Base-by-base conservation (phyloP, 1,140 invertebrate species). In the Leptinotarsa texana region DNA sequence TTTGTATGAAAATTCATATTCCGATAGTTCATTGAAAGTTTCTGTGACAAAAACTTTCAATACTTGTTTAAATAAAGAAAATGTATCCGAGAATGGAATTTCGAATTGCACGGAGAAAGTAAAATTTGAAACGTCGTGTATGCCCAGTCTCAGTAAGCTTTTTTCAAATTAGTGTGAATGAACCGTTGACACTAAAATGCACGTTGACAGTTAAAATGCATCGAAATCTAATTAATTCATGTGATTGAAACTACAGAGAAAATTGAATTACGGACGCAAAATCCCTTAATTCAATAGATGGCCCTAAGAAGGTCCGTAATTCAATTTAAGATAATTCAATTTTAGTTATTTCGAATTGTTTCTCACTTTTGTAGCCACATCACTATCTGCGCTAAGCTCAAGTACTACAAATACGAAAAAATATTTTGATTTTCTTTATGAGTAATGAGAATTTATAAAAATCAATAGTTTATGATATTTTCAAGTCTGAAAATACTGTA, bases 201-300 rank as follows among this genome's bases (percentile, higher is more conserved):
- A 27, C 15, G 15, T 8, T 33, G 65, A 67, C 17, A 24, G 48
- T 24, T 18, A 62, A 49, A 17, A 70, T 57, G 22, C n/a, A 72
- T 17, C 21, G n/a, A 72, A 71, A 51, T 17, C 15, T n/a, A 71
- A 47, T 72, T 47, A 42, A 63, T 72, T 6, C 22, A 70, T 24
- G 22, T 51, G 47, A 57, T 18, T 13, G 49, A 27, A 70, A 21
- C 42, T 33, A 62, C 15, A 17, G 27, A 27, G 61, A 73, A 65
- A 73, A 73, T 73, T 73, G 21, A 73, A 73, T 73, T 73, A 73
- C 21, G 48, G 13, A 22, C 22, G 21, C 21, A 42, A 65, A 17
- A 73, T 73, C 63, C 61, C 27, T 73, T 73, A 73, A 73, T 73
- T 73, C 51, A 73, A 73, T 73, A 73, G 71, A 73, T 42, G 33